A percentile compares a stretch with the other conserved stretches of the same genome.
Evolutionary conservation across 2,113 vertebrate genomes (phyloP).

Genomic region (Plecotus auritus): DNA sequence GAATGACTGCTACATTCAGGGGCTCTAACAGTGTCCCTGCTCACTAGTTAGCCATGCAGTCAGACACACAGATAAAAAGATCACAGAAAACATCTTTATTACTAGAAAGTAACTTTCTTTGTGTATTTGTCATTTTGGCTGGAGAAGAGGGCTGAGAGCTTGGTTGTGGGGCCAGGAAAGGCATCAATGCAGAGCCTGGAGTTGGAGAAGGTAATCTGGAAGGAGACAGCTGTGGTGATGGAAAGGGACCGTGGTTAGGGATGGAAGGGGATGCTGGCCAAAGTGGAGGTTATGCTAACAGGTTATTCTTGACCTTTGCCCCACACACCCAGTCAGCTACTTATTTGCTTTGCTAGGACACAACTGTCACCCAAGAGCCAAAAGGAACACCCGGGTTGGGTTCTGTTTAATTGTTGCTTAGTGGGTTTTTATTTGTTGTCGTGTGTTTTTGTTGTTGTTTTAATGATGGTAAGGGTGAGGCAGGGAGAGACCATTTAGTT

Average conservation of each 20-base stretch:
- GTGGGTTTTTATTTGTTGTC: not conserved
- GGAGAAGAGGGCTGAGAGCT: not conserved
- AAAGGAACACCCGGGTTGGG: not conserved
- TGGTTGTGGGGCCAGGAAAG: not conserved
- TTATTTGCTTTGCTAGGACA: not conserved
- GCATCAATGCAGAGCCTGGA: not conserved
- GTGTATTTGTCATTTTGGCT: not conserved
- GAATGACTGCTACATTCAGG: rapidly evolving
- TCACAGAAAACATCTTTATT: not conserved
- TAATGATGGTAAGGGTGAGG: not conserved
- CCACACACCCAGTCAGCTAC: not conserved
- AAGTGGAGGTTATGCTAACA: not conserved
- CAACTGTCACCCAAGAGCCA: not conserved
- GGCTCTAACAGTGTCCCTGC: not conserved
- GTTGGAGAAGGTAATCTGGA: not conserved
- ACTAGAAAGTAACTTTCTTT: not conserved
- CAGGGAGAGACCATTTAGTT: not conserved
- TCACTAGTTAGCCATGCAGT: not conserved
- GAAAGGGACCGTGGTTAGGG: not conserved
- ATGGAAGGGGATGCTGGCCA: not conserved
- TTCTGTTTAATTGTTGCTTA: not conserved
- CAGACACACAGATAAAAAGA: not conserved
- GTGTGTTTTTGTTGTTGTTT: not conserved
- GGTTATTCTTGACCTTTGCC: not conserved
- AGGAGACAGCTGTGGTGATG: not conserved